Conservation (phyloP, 2,888 invertebrate species). For the Caprella mutica region DNA sequence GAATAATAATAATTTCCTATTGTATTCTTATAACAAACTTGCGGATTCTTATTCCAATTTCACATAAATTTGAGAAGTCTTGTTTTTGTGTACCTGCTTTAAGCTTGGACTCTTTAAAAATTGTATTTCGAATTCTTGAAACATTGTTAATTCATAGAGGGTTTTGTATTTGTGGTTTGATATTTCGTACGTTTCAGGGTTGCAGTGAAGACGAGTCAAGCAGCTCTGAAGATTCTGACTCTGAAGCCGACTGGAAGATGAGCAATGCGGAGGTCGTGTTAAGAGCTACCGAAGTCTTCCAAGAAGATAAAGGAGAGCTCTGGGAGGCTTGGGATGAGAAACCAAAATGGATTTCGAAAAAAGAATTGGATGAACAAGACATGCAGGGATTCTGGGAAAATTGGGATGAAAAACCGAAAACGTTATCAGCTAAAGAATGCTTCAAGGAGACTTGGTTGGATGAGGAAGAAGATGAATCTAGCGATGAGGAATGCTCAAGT, state of each 20-base stretch:
- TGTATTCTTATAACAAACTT: too few species aligned
- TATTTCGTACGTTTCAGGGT: too few species aligned
- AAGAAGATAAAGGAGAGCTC: constrained; percentile 18
- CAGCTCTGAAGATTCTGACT: constrained; percentile 16
- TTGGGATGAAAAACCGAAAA: constrained; percentile 25
- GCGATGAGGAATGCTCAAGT: background rate
- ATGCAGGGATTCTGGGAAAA: constrained; percentile 17
- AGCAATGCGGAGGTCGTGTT: constrained; percentile 26
- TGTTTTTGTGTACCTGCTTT: too few species aligned
- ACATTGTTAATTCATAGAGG: too few species aligned
- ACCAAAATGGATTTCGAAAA: constrained; percentile 19
- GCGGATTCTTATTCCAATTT: too few species aligned
- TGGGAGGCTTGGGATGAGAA: constrained; percentile 29
- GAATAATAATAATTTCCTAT: too few species aligned
- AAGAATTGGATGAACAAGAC: constrained; percentile 22
- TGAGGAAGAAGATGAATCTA: constrained; percentile 7
- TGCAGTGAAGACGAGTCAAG: too few species aligned
- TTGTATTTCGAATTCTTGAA: too few species aligned
- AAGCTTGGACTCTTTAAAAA: too few species aligned
- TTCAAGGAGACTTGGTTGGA: constrained; percentile 15
- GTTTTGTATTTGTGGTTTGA: too few species aligned
- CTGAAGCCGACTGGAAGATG: constrained; percentile 33
- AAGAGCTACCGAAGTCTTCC: constrained; percentile 24
- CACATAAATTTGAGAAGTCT: too few species aligned
- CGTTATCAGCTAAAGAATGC: constrained; percentile 16